Base-by-base conservation (phyloP, 2,797 vertebrate species). In the Smutsia temminckii region DNA sequence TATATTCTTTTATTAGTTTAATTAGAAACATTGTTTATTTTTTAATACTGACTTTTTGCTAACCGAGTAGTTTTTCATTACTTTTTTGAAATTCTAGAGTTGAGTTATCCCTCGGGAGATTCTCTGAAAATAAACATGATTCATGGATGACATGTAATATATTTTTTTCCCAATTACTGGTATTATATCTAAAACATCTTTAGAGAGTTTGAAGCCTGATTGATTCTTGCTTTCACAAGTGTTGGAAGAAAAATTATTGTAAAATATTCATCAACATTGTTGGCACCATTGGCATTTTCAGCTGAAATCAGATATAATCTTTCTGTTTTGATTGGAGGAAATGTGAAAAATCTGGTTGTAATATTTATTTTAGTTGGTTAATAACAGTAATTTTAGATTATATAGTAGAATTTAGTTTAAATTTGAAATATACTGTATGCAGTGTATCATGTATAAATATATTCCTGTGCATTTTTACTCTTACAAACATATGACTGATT, bases 291-390 rank as follows among this genome's bases (percentile, higher is more conserved):
- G 75, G 25, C 32, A 80, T 92, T 86, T 95, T 87, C 42, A 91
- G 17, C 20, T 93, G 14, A 91, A 93, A 80, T 92, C 29, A 89
- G 37, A 85, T 79, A 32, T 66, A 64, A 46, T 85, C 16, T 51
- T 85, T 81, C 59, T 94, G 37, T 89, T 90, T 84, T 74, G 23
- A n/a, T 46, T 63, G 12, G 20, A 80, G 10, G 10, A 81, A 85
- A 77, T 89, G 16, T 68, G 46, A 69, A 81, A 40, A 34, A 77
- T 71, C 34, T 59, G 18, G 5, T 66, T 87, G 21, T 72, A 78
- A n/a, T 94, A 20, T 88, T 87, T 25, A 84, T 81, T 84, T 78
- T 86, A 87, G 27, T 78, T 96, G 49, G 16, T 11, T 93, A 77
- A 66, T 63, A 51, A 40, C 46, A 80, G 10, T 83, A 49, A 83